phyloP scores from a whole-genome alignment of 2,888 invertebrate species.

The Apotomis betuletana region DNA sequence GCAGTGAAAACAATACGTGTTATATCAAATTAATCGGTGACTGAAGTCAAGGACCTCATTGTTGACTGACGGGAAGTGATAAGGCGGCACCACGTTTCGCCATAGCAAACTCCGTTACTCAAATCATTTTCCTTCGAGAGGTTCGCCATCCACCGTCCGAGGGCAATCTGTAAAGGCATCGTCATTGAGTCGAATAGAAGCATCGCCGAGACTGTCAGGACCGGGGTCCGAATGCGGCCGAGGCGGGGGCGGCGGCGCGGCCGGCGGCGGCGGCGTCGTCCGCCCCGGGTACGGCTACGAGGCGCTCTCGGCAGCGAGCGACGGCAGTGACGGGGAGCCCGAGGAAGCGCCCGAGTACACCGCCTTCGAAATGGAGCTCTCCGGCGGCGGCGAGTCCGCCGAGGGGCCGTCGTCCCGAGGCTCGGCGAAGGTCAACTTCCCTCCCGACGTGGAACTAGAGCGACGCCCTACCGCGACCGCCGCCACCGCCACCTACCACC shows the following conservation, averaged over 20 bases:
- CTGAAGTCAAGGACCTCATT: constrained; percentile 42
- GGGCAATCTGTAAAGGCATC: constrained; percentile 72
- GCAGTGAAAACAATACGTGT: constrained; percentile 22
- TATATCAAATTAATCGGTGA: constrained; percentile 40
- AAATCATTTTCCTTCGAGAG: constrained; percentile 69
- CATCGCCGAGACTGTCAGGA: constrained; percentile 71
- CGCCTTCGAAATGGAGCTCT: constrained; percentile 76
- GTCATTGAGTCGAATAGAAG: constrained; percentile 78
- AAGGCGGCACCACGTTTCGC: constrained; percentile 78
- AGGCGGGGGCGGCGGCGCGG: constrained; percentile 56
- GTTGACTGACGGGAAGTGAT: constrained; percentile 47
- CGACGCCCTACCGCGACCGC: constrained; percentile 74
- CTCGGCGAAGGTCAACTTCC: constrained; percentile 87
- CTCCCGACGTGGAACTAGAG: constrained; percentile 81
- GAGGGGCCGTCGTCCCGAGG: constrained; percentile 76
- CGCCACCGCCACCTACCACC: constrained; percentile 69
- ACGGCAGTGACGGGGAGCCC: constrained; percentile 76
- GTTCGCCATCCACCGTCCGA: constrained; percentile 69
- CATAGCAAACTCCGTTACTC: constrained; percentile 79
- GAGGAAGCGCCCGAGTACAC: constrained; percentile 75
- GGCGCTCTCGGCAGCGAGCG: constrained; percentile 78
- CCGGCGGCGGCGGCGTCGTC: constrained; percentile 68
- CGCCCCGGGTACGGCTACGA: constrained; percentile 81
- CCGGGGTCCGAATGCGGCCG: constrained; percentile 65
- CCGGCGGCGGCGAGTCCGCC: constrained; percentile 72